Conservation (phyloP, 2,888 invertebrate genomes). For the Reticulitermes lucifugus region DNA sequence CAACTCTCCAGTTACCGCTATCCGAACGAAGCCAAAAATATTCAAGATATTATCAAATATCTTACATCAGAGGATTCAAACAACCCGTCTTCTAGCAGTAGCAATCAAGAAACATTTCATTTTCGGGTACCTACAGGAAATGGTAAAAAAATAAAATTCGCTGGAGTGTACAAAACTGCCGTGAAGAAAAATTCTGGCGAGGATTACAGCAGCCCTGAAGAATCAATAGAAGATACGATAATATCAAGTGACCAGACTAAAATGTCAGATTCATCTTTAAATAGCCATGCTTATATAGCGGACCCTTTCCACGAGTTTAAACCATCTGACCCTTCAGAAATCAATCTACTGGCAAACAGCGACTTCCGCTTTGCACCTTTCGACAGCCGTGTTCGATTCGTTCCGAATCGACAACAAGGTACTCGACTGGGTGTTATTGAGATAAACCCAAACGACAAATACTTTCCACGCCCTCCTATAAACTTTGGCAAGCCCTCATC, state of each 20-base stretch:
- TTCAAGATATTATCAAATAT: constrained; percentile 63
- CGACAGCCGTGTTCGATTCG: neutral
- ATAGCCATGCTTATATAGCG: constrained; percentile 59
- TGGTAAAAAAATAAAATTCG: constrained; percentile 61
- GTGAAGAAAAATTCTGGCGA: constrained; percentile 58
- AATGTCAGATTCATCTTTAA: constrained; percentile 54
- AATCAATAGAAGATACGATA: neutral
- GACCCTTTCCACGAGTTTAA: constrained; percentile 79
- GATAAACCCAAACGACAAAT: constrained; percentile 54
- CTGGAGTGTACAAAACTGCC: constrained; percentile 62
- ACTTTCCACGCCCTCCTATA: constrained; percentile 57
- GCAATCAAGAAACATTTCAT: neutral
- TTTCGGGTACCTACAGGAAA: neutral
- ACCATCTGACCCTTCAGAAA: constrained; percentile 61
- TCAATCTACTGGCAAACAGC: constrained; percentile 76
- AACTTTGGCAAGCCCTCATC: constrained; percentile 49
- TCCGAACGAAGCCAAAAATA: constrained; percentile 60
- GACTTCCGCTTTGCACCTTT: constrained; percentile 22
- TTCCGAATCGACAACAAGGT: neutral
- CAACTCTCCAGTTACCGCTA: constrained; percentile 61
- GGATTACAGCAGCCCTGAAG: neutral
- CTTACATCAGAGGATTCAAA: constrained; percentile 56
- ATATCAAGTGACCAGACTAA: neutral
- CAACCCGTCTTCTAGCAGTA: neutral
- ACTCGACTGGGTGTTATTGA: neutral